Percentiles rank a stretch among this genome's conserved stretches.
Evolutionary conservation across 2,888 invertebrate genomes (phyloP).

Genomic region (Melanargia galathea): DNA sequence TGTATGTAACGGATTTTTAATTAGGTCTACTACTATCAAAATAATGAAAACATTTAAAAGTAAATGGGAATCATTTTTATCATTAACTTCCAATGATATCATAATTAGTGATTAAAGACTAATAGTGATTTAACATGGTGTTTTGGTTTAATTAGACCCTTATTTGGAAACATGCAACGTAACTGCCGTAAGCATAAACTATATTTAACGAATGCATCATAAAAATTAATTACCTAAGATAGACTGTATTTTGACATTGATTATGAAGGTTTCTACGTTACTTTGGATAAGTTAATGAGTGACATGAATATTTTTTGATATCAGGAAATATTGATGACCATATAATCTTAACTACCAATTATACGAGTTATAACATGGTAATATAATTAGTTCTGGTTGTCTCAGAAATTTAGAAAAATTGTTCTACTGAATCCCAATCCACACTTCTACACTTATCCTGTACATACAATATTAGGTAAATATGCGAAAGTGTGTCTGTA

Average conservation of each 20-base stretch:
- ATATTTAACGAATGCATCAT: conserved; percentile 20
- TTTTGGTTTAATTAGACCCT: conserved; percentile 10
- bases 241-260: conserved; percentile 13
- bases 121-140: conserved; percentile 5
- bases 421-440: neutral
- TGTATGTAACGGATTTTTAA: too few relatives aligned
- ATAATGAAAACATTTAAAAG: too few relatives aligned
- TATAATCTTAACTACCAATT: neutral
- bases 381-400: too few relatives aligned
- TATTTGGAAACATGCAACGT: conserved; percentile 8
- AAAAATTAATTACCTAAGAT: conserved; percentile 20
- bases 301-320: neutral
- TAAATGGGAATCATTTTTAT: too few relatives aligned
- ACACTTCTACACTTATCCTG: neutral
- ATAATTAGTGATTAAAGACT: neutral
- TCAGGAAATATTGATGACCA: conserved; percentile 36
- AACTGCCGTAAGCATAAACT: neutral
- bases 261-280: conserved; percentile 17
- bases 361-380: too few relatives aligned
- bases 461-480: neutral
- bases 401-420: neutral
- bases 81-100: neutral
- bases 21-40: too few relatives aligned
- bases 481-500: too few relatives aligned
- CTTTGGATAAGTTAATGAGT: conserved; percentile 11